Percentiles rank a stretch among this genome's conserved stretches.
Conservation (phyloP, 2,113 vertebrate species). For the Sterna hirundo region DNA sequence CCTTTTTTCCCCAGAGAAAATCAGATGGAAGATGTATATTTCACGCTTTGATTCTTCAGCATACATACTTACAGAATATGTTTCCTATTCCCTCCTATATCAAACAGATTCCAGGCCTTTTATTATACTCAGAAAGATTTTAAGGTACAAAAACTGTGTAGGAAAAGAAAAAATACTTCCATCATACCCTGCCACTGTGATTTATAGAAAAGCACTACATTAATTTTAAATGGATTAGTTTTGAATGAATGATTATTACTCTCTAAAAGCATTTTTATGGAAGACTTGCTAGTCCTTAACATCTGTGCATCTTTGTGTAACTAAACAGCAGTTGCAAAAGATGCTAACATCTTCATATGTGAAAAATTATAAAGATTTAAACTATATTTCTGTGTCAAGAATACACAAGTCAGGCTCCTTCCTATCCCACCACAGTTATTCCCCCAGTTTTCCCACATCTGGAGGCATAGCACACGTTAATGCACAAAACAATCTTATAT, state of each 20-base stretch:
- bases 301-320: not conserved
- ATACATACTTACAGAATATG: not conserved
- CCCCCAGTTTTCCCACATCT: rapidly evolving
- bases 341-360: not conserved
- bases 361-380: not conserved
- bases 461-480: not conserved
- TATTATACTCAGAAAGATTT: not conserved
- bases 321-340: not conserved
- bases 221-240: not conserved
- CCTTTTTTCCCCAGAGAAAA: not conserved
- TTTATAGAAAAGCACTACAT: not conserved
- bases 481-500: not conserved
- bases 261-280: not conserved
- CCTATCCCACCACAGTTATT: not conserved
- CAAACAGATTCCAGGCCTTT: not conserved
- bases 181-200: not conserved
- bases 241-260: not conserved
- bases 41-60: not conserved
- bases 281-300: not conserved
- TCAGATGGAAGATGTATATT: not conserved
- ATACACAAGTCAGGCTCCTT: not conserved
- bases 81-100: not conserved
- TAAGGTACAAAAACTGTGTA: not conserved
- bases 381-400: not conserved
- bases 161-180: not conserved